These are phyloP conservation scores for Microcebus griseorufus DNA, from an alignment of 2,113 vertebrate genomes.

Conservation along the genomic window DNA sequence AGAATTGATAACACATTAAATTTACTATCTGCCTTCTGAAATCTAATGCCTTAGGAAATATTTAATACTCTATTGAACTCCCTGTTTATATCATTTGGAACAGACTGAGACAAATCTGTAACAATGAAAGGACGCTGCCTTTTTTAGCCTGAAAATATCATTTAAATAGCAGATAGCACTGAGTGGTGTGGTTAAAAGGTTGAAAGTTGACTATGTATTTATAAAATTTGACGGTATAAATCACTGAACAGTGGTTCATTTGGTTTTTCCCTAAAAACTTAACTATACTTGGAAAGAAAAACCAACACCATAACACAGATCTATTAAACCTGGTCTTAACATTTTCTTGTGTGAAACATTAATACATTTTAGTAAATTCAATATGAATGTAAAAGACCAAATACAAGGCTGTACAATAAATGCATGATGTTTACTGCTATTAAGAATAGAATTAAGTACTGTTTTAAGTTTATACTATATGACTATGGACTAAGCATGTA, in stretches of 20 bases:
- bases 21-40: conserved; percentile 1
- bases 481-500: not conserved
- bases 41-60: conserved; percentile 11
- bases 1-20: not conserved
- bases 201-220: conserved; percentile 52
- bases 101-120: not conserved
- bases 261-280: conserved; percentile 18
- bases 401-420: not conserved
- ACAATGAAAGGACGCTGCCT: conserved; percentile 19
- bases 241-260: not conserved
- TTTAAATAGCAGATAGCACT: conserved; percentile 53
- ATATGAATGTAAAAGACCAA: not conserved
- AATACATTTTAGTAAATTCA: not conserved
- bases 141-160: conserved; percentile 41
- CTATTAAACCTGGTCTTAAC: conserved; percentile 31
- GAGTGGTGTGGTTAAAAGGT: conserved; percentile 54
- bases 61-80: conserved; percentile 39
- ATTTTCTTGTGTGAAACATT: not conserved
- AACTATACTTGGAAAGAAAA: conserved; percentile 48
- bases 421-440: not conserved
- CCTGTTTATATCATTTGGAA: conserved; percentile 57
- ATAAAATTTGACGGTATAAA: conserved; percentile 59
- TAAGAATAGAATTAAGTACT: not conserved
- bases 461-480: not conserved
- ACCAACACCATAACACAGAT: not conserved